A percentile compares a stretch with the other conserved stretches of the same genome.
Evolutionary conservation across 2,888 invertebrate species (phyloP).

Genomic region (Dasypogon diadema): DNA sequence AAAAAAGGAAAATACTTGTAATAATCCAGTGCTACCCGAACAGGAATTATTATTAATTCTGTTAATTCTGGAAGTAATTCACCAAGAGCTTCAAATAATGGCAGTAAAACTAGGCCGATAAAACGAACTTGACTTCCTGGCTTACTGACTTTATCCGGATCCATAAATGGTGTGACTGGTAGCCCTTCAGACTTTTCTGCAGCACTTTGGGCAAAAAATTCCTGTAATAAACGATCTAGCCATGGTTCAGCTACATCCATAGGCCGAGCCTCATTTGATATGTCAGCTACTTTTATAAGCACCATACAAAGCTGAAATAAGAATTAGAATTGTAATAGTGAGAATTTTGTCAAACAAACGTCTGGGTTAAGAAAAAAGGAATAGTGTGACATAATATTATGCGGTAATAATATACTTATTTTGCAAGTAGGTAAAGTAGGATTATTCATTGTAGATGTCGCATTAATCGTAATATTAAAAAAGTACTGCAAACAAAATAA

Average conservation of each 20-base stretch:
- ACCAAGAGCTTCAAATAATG: conserved; percentile 83
- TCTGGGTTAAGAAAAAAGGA: no score
- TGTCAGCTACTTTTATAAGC: conserved; percentile 86
- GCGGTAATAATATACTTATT: no score
- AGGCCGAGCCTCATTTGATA: conserved; percentile 85
- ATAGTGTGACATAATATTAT: no score
- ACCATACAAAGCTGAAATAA: conserved; percentile 84
- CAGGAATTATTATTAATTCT: conserved; percentile 70
- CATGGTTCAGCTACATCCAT: conserved; percentile 87
- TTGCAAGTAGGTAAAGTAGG: no score
- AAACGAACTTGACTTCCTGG: conserved; percentile 87
- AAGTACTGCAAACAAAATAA: no score
- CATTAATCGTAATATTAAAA: no score
- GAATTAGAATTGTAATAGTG: no score
- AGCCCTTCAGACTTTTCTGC: conserved; percentile 85
- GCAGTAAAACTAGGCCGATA: conserved; percentile 83
- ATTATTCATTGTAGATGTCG: no score
- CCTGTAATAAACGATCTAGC: conserved; percentile 78
- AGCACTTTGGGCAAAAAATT: conserved; percentile 84
- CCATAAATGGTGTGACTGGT: conserved; percentile 89
- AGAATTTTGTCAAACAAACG: no score
- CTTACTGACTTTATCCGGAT: conserved; percentile 85
- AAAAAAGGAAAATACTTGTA: conserved; percentile 63
- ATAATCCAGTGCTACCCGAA: conserved; percentile 68
- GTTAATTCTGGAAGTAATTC: conserved; percentile 80